Evolutionary conservation across 2,113 vertebrate species (phyloP).

Genomic region (Austrofundulus limnaeus): DNA sequence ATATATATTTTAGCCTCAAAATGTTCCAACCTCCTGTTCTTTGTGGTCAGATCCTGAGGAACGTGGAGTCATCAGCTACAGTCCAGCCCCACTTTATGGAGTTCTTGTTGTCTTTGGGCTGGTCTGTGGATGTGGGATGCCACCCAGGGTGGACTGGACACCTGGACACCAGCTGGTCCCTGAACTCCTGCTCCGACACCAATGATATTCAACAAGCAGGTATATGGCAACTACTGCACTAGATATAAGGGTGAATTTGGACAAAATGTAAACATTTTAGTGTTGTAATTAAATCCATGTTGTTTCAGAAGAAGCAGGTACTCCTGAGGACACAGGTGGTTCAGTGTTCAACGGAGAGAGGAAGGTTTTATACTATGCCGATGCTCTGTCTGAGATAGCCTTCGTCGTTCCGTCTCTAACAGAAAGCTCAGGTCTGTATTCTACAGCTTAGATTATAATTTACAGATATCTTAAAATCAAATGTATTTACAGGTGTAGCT

Average conservation of each 20-base stretch:
- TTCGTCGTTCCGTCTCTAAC: slow-evolving; percentile 92
- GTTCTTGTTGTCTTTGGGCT: slow-evolving; percentile 93
- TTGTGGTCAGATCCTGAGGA: slow-evolving; percentile 86
- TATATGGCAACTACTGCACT: slow-evolving; percentile 28
- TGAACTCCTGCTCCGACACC: slow-evolving; percentile 83
- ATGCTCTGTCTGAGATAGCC: slow-evolving; percentile 94
- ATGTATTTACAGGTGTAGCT: background rate
- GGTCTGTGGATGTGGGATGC: slow-evolving; percentile 90
- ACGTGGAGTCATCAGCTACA: slow-evolving; percentile 89
- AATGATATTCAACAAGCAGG: slow-evolving; percentile 81
- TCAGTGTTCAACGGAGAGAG: slow-evolving; percentile 93
- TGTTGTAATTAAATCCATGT: background rate
- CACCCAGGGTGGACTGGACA: slow-evolving; percentile 96
- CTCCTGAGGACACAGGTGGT: slow-evolving; percentile 87
- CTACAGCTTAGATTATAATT: background rate
- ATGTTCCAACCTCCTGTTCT: background rate
- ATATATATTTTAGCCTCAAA: background rate
- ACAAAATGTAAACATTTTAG: background rate
- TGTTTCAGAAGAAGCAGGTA: slow-evolving; percentile 80
- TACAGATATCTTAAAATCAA: background rate
- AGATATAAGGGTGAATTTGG: background rate
- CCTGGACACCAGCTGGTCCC: slow-evolving; percentile 92
- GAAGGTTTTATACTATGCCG: slow-evolving; percentile 93
- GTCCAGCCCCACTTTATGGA: slow-evolving; percentile 94
- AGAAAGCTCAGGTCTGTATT: slow-evolving; percentile 85